Base-by-base conservation (phyloP, 2,797 vertebrate genomes). In the Anguilla anguilla region DNA sequence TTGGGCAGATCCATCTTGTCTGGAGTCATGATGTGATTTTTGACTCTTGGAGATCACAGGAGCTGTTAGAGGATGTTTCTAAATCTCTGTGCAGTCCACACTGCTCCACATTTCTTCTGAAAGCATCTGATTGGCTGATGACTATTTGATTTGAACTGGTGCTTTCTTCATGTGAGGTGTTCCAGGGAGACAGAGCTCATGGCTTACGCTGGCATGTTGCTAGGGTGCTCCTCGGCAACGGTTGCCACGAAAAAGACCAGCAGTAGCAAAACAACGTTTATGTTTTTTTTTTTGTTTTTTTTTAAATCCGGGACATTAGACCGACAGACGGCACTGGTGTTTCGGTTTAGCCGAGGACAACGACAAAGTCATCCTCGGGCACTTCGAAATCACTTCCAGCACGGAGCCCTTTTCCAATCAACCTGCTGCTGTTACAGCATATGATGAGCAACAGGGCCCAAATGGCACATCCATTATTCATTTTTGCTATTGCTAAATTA, bases 211-310 rank as follows among this genome's bases (percentile, higher is more conserved):
- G 61, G 6, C 19, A 69, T 28, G 51, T 81, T 53, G 43, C 86
- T 39, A 25, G 74, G 55, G n/a, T 81, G 86, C 79, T 79, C 53
- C 86, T 25, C 57, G 53, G 86, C 53, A 86, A 86, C 86, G 1
- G 72, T 86, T 15, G 59, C 74, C 31, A 82, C 31, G n/a, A n/a
- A 9, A 49, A 9, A 49, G 53, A 17, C 67, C n/a, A 6, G 25
- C 67, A 22, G 43, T 28, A 7, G 25, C 64, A 69, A 28, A 9
- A 69, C 25, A 69, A 28, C 28, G 64, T 2, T 39, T 39, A 39
- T 0, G 4, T 69, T n/a, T 69, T 69, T 28, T 9, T 10, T 0
- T 69, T 28, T n/a, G 11, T 25, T 61, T 22, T 22, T 61, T 64
- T 25, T 64, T 39, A 39, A 39, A 39, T 39, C 39, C 39, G 39